Evolutionary conservation across 1,140 invertebrate species (phyloP).

Genomic region (Whitmania pigra): DNA sequence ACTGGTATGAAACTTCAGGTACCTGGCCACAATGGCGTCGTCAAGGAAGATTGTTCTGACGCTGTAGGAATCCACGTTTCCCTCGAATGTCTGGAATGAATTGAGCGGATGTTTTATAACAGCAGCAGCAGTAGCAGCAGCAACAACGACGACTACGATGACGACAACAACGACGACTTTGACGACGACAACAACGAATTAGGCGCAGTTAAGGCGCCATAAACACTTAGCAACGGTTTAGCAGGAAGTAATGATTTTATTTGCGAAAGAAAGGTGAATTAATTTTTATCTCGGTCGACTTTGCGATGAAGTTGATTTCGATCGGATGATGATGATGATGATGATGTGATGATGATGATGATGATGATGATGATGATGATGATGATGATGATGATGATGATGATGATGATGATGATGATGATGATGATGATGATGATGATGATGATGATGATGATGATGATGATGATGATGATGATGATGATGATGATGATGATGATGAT

Average conservation of each 20-base stretch:
- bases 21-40: slow-evolving; percentile 45
- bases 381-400: slow-evolving; percentile 12
- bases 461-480: slow-evolving; percentile 13
- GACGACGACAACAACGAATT: too few species aligned
- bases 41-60: slow-evolving; percentile 46
- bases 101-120: too few species aligned
- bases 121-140: too few species aligned
- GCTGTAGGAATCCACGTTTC: slow-evolving; percentile 46
- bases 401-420: slow-evolving; percentile 9
- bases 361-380: slow-evolving; percentile 15
- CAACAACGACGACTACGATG: too few species aligned
- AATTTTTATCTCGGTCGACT: too few species aligned
- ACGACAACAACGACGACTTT: too few species aligned
- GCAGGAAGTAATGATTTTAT: too few species aligned
- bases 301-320: too few species aligned
- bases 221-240: too few species aligned
- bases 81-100: slow-evolving; percentile 43
- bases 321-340: neutral
- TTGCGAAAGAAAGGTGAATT: too few species aligned
- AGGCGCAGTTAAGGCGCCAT: too few species aligned
- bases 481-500: slow-evolving; percentile 12
- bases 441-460: slow-evolving; percentile 17
- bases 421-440: slow-evolving; percentile 11
- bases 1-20: slow-evolving; percentile 47
- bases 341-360: slow-evolving; percentile 7